Base-by-base conservation (phyloP, 2,888 invertebrate species). In the Drosophila colorata region DNA sequence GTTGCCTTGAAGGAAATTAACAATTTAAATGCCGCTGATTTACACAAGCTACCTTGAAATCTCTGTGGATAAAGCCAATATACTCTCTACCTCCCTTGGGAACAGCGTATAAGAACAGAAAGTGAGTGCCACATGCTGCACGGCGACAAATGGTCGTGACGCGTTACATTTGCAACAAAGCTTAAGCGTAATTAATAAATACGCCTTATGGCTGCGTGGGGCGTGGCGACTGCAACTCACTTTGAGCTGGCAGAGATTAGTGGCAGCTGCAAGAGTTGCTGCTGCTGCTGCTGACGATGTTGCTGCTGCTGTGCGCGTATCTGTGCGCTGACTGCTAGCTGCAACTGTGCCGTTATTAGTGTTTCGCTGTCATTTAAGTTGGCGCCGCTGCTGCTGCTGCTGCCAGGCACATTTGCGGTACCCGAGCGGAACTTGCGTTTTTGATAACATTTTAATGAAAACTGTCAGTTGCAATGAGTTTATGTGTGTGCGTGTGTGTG, bases 371-470 rank as follows among this genome's bases (percentile, higher is more conserved):
- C 81, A 84, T 75, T 83, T 65, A 47, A 71, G 73, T 57, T 60
- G 67, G 33, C 46, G 58, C 31, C 35, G 28, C 37, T 46, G 48
- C 56, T 63, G 48, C 56, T 63, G 41, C 37, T 44, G 53, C 52
- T 74, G 75, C 64, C 69, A 68, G 84, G 71, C 74, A 66, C 85
- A 84, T 74, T 84, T 85, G 82, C 68, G 78, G 75, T 65, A 63
- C 51, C 55, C 60, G 44, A 73, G 60, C 60, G 80, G 73, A 82
- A 80, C 69, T 82, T 80, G 80, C 82, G 82, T 80, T 86, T 86
- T 88, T 86, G 81, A 89, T 90, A 86, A 87, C 81, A 82, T 88
- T 89, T 89, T 90, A 89, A 89, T 89, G 90, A 88, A 89, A 89
- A 89, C 90, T 90, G 89, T 89, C 89, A 89, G 85, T 74, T 81